Evolutionary conservation across 2,113 vertebrate genomes (phyloP).

Genomic region (Baryphthengus martii): DNA sequence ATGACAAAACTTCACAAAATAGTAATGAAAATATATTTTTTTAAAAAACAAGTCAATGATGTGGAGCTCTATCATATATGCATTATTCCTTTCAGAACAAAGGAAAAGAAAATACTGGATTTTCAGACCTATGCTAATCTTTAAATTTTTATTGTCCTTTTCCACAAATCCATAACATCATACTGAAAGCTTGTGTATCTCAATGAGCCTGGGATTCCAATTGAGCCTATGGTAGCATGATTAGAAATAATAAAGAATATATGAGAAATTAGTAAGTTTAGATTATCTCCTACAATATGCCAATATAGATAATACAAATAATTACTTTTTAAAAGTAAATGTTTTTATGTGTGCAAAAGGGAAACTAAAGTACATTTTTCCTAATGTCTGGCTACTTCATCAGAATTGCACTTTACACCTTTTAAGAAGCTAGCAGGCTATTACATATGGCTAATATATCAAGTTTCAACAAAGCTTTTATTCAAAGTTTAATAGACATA

Average conservation of each 20-base stretch:
- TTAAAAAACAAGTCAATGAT: fast-evolving
- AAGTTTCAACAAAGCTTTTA: slow-evolving; percentile 20
- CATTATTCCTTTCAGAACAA: not conserved
- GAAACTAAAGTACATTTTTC: not conserved
- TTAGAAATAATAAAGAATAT: not conserved
- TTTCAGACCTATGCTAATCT: not conserved
- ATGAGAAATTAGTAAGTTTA: not conserved
- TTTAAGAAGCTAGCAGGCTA: not conserved
- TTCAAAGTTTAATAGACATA: not conserved
- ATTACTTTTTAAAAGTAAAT: not conserved
- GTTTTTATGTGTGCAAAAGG: not conserved
- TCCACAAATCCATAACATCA: not conserved
- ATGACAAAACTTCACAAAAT: not conserved
- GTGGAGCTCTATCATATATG: not conserved
- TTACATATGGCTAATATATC: slow-evolving; percentile 29
- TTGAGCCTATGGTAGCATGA: not conserved
- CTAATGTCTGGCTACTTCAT: not conserved
- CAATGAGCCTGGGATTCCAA: too few relatives aligned
- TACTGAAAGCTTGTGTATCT: not conserved
- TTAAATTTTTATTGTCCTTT: not conserved
- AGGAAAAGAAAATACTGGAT: not conserved
- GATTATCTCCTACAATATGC: not conserved
- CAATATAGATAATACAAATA: not conserved
- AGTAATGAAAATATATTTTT: not conserved
- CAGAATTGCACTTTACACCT: not conserved